These are phyloP conservation scores for Homalodisca vitripennis DNA, from an alignment of 1,140 invertebrate genomes.

Conservation along the genomic window DNA sequence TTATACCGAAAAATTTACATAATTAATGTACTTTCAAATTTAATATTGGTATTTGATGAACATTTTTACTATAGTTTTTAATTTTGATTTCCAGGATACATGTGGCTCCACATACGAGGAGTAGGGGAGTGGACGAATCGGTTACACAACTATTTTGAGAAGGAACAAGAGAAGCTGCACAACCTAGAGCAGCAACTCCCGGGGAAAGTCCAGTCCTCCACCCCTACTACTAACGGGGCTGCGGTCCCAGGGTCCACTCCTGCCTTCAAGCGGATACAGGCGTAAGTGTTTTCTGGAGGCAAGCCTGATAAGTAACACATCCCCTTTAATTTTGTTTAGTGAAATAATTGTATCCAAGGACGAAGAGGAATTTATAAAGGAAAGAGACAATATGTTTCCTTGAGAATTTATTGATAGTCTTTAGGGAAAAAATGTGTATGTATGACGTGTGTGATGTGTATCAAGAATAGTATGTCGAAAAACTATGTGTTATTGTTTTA, in stretches of 20 bases:
- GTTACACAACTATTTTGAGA: slow-evolving; percentile 85
- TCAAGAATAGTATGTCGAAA: no score
- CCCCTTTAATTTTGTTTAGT: no score
- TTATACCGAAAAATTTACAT: no score
- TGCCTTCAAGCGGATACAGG: slow-evolving; percentile 52
- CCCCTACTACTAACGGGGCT: slow-evolving; percentile 34
- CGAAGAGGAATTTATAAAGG: no score
- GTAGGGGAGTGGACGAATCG: slow-evolving; percentile 95
- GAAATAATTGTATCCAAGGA: no score
- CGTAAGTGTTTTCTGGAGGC: slow-evolving; percentile 40
- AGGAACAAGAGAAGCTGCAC: slow-evolving; percentile 71
- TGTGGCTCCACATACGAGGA: slow-evolving; percentile 92
- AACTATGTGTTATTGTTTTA: no score
- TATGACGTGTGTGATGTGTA: no score
- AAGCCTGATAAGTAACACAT: no score
- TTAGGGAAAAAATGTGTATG: no score
- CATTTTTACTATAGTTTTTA: slow-evolving; percentile 4
- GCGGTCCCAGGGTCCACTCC: slow-evolving; percentile 44
- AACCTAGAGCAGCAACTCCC: slow-evolving; percentile 54
- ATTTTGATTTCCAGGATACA: slow-evolving; percentile 65
- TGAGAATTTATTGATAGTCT: no score
- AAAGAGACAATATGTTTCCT: no score
- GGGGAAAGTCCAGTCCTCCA: slow-evolving; percentile 37
- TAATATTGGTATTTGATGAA: background rate
- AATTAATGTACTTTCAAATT: no score